These are phyloP conservation scores for Bombylius major DNA, from an alignment of 2,888 invertebrate species.

Conservation along the genomic window DNA sequence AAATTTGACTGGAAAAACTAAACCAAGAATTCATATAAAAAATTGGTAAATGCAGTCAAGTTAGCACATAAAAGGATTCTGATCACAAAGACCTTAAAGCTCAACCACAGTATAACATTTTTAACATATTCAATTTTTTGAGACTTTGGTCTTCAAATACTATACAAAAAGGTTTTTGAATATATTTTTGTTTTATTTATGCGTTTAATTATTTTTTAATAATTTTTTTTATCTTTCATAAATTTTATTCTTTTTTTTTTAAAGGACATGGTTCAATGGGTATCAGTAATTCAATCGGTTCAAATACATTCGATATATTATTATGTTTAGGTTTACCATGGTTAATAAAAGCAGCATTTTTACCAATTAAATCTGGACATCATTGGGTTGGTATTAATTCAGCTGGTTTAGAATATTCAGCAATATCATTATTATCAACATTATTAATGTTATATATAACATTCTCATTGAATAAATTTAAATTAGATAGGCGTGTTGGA, in stretches of 20 bases:
- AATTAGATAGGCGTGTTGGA: conserved; percentile 74
- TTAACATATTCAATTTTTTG: too few species aligned
- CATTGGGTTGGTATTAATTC: conserved; percentile 81
- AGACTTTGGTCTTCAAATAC: too few species aligned
- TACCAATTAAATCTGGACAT: conserved; percentile 64
- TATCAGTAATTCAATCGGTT: conserved; percentile 80
- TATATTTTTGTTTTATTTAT: not conserved
- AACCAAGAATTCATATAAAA: too few species aligned
- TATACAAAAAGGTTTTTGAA: too few species aligned
- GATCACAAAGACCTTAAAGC: too few species aligned
- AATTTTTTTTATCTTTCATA: not conserved
- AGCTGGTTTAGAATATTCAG: conserved; percentile 80
- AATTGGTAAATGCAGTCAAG: too few species aligned
- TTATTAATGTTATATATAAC: conserved; percentile 71
- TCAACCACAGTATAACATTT: too few species aligned
- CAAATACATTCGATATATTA: conserved; percentile 83
- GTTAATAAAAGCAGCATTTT: conserved; percentile 76
- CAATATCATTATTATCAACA: conserved; percentile 77
- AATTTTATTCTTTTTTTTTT: conserved; percentile 7
- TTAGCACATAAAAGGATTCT: too few species aligned
- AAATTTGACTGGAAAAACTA: too few species aligned
- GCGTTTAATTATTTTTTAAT: not conserved
- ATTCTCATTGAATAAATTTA: conserved; percentile 76
- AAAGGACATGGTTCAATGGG: conserved; percentile 84
- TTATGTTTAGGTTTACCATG: conserved; percentile 76